Evolutionary conservation across 2,113 vertebrate species (phyloP).

Genomic region (Tiliqua scincoides): DNA sequence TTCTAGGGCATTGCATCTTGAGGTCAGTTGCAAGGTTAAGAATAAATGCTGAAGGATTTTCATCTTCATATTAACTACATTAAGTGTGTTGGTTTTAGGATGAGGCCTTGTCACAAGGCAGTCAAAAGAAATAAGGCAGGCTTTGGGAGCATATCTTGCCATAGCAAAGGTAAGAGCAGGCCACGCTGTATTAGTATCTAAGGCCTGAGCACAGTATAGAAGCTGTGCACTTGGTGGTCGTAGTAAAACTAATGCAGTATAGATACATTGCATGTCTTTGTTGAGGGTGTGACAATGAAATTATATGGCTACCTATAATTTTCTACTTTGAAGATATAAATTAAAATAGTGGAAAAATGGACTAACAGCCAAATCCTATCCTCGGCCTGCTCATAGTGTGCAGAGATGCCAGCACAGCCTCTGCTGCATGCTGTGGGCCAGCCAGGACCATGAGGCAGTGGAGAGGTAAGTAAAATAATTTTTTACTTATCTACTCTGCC

Average conservation of each 20-base stretch:
- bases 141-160: background rate
- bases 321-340: too few relatives aligned
- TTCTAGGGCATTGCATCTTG: slow-evolving; percentile 51
- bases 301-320: too few relatives aligned
- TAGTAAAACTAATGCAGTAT: background rate
- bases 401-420: too few relatives aligned
- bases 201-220: background rate
- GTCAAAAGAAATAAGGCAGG: background rate
- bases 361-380: too few relatives aligned
- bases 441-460: too few relatives aligned
- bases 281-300: background rate
- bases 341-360: too few relatives aligned
- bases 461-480: too few relatives aligned
- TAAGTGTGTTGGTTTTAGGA: slow-evolving; percentile 44
- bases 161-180: background rate
- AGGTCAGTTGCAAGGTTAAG: slow-evolving; percentile 66
- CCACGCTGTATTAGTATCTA: background rate
- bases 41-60: slow-evolving; percentile 61
- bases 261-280: background rate
- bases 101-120: background rate
- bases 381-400: too few relatives aligned
- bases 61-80: slow-evolving; percentile 61
- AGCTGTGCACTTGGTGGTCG: background rate
- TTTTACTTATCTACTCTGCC: too few relatives aligned
- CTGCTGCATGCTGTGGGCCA: too few relatives aligned